Evolutionary conservation across 2,888 invertebrate genomes (phyloP).

Genomic region (Hirtodrosophila trivittata): DNA sequence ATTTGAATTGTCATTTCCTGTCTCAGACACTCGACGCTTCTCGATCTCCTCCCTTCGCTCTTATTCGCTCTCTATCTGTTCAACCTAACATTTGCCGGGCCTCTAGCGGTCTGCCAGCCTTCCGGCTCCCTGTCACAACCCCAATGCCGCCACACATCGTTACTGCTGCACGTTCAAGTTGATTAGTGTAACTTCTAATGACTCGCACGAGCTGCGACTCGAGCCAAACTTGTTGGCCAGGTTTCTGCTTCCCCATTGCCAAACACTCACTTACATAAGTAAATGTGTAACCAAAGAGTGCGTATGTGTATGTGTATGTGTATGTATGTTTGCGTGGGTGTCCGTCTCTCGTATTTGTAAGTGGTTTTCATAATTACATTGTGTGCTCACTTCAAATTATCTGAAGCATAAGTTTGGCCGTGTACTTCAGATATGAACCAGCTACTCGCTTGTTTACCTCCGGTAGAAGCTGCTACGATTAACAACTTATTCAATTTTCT

Average conservation of each 20-base stretch:
- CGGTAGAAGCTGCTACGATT: too few relatives aligned
- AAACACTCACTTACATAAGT: slow-evolving; percentile 64
- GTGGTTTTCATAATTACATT: slow-evolving; percentile 78
- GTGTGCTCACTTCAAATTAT: slow-evolving; percentile 66
- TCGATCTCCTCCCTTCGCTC: slow-evolving; percentile 6
- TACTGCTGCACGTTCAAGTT: slow-evolving; percentile 72
- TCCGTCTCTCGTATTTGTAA: slow-evolving; percentile 63
- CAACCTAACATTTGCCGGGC: slow-evolving; percentile 28
- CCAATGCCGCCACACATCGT: neutral
- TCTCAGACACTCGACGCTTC: slow-evolving; percentile 61
- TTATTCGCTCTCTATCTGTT: neutral
- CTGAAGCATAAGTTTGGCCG: slow-evolving; percentile 50
- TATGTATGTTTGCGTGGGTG: slow-evolving; percentile 18
- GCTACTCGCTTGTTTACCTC: too few relatives aligned
- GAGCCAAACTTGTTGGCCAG: slow-evolving; percentile 38
- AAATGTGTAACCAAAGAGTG: slow-evolving; percentile 46
- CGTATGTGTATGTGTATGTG: slow-evolving; percentile 2
- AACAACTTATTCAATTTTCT: too few relatives aligned
- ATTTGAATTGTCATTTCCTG: slow-evolving; percentile 80
- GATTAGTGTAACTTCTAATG: slow-evolving; percentile 79
- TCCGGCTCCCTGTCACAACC: slow-evolving; percentile 47
- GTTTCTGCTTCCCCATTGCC: slow-evolving; percentile 27
- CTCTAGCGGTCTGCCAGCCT: slow-evolving; percentile 49
- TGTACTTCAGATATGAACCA: slow-evolving; percentile 23
- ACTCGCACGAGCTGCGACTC: slow-evolving; percentile 69